Percentiles rank a stretch among this genome's conserved stretches.
These are phyloP conservation scores for Triplophysa dalaica DNA, from an alignment of 2,113 vertebrate genomes.

Conservation along the genomic window DNA sequence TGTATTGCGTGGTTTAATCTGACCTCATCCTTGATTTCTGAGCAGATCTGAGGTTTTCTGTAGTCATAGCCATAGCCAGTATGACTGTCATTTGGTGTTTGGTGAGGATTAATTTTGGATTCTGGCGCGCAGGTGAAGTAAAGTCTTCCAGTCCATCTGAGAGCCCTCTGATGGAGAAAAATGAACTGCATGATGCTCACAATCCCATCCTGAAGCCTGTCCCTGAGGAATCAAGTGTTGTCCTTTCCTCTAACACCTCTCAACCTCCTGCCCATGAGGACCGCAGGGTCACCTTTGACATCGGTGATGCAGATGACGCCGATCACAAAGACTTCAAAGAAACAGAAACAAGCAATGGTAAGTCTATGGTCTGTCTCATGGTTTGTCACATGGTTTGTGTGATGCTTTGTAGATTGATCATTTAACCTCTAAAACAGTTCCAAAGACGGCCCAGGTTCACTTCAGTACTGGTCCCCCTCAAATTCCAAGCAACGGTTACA, in stretches of 20 bases:
- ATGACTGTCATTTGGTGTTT: too few relatives aligned
- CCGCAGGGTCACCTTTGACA: conserved; percentile 83
- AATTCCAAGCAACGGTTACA: conserved; percentile 82
- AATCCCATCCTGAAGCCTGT: conserved; percentile 80
- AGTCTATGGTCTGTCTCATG: conserved; percentile 47
- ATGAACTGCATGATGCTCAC: conserved; percentile 70
- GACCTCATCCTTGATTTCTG: too few relatives aligned
- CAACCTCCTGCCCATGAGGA: conserved; percentile 75
- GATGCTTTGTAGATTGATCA: background rate
- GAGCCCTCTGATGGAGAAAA: conserved; percentile 93
- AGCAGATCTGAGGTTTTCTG: too few relatives aligned
- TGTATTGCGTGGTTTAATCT: too few relatives aligned
- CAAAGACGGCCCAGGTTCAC: conserved; percentile 79
- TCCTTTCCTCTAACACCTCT: conserved; percentile 29
- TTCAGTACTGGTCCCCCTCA: conserved; percentile 84
- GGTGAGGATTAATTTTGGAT: background rate
- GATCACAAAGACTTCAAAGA: conserved; percentile 75
- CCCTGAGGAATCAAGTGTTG: conserved; percentile 61
- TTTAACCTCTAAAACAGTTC: conserved; percentile 43
- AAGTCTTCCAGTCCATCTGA: conserved; percentile 88
- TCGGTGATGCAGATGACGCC: conserved; percentile 84
- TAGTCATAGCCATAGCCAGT: too few relatives aligned
- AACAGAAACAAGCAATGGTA: conserved; percentile 53
- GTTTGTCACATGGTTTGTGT: background rate
- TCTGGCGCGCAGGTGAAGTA: conserved; percentile 77